Conservation (phyloP, 2,113 vertebrate species). For the Sterna hirundo region DNA sequence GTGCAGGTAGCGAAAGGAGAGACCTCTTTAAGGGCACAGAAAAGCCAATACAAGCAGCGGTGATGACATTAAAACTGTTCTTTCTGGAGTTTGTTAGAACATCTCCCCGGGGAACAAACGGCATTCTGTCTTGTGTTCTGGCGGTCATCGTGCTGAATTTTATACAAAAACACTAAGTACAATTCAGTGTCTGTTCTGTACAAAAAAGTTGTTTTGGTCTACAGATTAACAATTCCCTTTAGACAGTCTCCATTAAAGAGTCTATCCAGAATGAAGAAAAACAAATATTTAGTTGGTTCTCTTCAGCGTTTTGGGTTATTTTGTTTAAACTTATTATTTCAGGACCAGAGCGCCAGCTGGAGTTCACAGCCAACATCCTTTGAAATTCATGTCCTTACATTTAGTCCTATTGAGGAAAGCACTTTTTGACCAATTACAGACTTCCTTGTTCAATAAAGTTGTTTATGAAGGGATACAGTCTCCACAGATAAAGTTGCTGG, state of each 20-base stretch:
- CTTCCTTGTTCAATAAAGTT: background rate
- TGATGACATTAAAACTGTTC: conserved; percentile 41
- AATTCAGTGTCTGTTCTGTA: conserved; percentile 64
- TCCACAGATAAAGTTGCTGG: background rate
- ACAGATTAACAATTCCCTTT: conserved; percentile 33
- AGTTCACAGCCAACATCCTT: background rate
- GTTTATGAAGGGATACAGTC: background rate
- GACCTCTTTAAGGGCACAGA: conserved; percentile 19
- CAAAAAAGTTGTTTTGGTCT: conserved; percentile 47
- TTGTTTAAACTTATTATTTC: conserved; percentile 6
- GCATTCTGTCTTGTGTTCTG: conserved; percentile 47
- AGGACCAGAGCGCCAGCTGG: background rate
- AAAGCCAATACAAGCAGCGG: background rate
- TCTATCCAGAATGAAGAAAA: conserved; percentile 50
- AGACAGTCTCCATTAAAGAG: conserved; percentile 41
- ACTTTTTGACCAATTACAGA: background rate
- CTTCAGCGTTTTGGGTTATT: background rate
- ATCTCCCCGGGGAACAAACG: conserved; percentile 57
- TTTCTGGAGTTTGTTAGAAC: conserved; percentile 56
- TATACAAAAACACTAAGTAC: conserved; percentile 57
- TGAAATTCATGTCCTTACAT: background rate
- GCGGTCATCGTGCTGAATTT: conserved; percentile 33
- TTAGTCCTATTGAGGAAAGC: background rate
- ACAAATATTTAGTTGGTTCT: conserved; percentile 26
- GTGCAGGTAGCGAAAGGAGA: background rate